Base-by-base conservation (phyloP, 2,797 vertebrate genomes). In the Cetoscarus ocellatus region DNA sequence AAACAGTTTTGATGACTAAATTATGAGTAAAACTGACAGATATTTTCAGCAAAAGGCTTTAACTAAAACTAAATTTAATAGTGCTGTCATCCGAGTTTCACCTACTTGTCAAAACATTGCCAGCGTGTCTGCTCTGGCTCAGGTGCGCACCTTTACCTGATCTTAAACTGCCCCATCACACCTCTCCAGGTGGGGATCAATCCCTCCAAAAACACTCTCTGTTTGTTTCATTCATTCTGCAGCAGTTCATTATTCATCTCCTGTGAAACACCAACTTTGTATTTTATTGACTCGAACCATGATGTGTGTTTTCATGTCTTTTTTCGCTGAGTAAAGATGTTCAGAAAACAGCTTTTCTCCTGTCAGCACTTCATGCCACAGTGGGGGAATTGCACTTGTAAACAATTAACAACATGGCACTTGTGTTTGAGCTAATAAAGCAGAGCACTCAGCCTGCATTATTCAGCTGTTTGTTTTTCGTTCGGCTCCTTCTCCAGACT, bases 361-460 rank as follows among this genome's bases (percentile, higher is more conserved):
- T 71, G 48, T 51, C 67, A 57, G 54, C 57, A 39, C 70, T 70
- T 86, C 53, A 59, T 8, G 3, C 17, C 65, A 47, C 70, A 58
- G 45, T 57, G 2, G 19, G 50, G 63, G 70, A 68, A 67, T n/a
- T 72, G 59, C 69, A 73, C 79, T 85, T 79, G 80, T 78, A 78
- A 86, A 88, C 77, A 84, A 73, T 79, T 73, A 79, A 83, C 61
- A 76, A 68, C 54, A 51, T 70, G 63, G 67, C 72, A 66, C 44
- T 80, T 79, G 73, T 79, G 45, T 85, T 77, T 61, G 74, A 71
- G 70, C 71, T 44, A 92, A 91, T 89, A 91, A 91, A 91, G 48
- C 49, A 73, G 43, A 35, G 67, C 67, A 64, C 44, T 85, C 70
- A 56, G 49, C 40, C 55, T 84, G 12, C 65, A 89, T 84, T 88